Conservation (phyloP, 1,140 invertebrate genomes). For the Ceratina australensis region DNA sequence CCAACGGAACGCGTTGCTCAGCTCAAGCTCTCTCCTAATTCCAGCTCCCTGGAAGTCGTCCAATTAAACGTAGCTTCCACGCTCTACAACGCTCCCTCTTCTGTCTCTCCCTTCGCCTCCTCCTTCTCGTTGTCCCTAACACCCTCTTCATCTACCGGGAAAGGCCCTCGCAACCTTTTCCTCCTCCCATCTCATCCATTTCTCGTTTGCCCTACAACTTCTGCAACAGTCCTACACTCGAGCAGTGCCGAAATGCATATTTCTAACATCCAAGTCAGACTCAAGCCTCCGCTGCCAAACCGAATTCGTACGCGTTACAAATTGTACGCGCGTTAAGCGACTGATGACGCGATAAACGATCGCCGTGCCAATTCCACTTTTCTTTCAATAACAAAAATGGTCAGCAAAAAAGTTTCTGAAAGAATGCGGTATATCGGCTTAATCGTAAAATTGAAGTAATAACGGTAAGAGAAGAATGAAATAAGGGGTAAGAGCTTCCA, state of each 20-base stretch:
- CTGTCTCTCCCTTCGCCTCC: background rate
- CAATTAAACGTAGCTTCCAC: conserved; percentile 69
- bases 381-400: too few relatives aligned
- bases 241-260: conserved; percentile 54
- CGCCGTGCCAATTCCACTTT: background rate
- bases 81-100: conserved; percentile 31
- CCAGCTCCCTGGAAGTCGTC: conserved; percentile 64
- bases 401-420: too few relatives aligned
- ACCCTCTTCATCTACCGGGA: background rate
- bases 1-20: conserved; percentile 38
- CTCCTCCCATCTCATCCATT: background rate
- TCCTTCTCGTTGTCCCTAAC: background rate
- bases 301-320: conserved; percentile 15
- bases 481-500: background rate
- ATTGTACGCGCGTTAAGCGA: conserved; percentile 14
- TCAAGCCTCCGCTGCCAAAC: conserved; percentile 7
- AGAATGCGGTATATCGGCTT: background rate
- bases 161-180: background rate
- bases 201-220: conserved; percentile 17
- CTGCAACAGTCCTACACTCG: conserved; percentile 41
- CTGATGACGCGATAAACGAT: background rate
- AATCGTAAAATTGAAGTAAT: background rate
- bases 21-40: conserved; percentile 44
- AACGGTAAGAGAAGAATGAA: too few relatives aligned
- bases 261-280: conserved; percentile 57